Base-by-base conservation (phyloP, 2,888 invertebrate species). In the Cordilura impudica region DNA sequence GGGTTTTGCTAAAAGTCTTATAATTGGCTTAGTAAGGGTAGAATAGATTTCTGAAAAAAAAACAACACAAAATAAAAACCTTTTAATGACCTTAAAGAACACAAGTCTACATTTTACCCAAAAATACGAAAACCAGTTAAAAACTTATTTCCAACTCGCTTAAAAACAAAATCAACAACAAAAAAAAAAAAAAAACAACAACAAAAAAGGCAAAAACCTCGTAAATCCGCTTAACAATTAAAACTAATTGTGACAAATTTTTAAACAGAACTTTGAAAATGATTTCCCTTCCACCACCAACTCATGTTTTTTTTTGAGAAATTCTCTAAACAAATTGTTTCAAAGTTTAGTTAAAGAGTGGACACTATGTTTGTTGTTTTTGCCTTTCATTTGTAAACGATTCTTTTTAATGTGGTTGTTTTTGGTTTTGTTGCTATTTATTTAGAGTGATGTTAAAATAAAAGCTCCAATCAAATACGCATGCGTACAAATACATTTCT, bases 211-310 rank as follows among this genome's bases (percentile, higher is more conserved):
- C 31, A 18, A 49, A 65, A 51, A 54, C 23, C 31, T 56, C 23
- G 56, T 61, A 63, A 73, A 73, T 78, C 69, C 45, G 73, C 73
- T 73, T 63, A 73, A 65, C 69, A 78, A 70, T 66, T 70, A 65
- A 72, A 74, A 70, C 45, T 70, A 78, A 73, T 78, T 78, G 73
- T 66, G 73, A 74, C 73, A 74, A 78, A 74, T 74, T 78, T 74
- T 74, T 65, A 51, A 49, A 31, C 65, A 56, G 49, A 58, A 73
- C 18, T 66, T 58, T 31, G 14, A 45, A 65, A 56, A 39, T 7
- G 60, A 65, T 65, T 65, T 73, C 18, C 12, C 51, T 49, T 18
- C 23, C 29, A 16, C 58, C 53, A n/a, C 23, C 18, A 51, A 53
- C 51, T 39, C 14, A 26, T 56, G 45, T 47, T 63, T n/a, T n/a